Evolutionary conservation across 2,888 invertebrate species (phyloP).

Genomic region (Ophion ventricosus): DNA sequence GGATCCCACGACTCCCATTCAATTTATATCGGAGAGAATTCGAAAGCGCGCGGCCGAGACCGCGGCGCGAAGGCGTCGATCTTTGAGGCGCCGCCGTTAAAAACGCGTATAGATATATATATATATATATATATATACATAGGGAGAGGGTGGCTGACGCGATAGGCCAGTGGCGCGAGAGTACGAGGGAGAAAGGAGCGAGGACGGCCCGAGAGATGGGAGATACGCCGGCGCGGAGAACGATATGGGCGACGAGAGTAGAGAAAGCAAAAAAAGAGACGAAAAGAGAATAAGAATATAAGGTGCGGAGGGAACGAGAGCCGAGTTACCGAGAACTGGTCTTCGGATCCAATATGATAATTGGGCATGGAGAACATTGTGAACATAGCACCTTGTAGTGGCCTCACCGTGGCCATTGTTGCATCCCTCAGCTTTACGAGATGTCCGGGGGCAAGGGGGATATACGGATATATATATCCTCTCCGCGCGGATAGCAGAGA

Average conservation of each 20-base stretch:
- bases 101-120: constrained; percentile 80
- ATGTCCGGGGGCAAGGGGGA: not conserved
- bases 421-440: constrained; percentile 65
- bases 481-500: constrained; percentile 11
- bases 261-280: constrained; percentile 38
- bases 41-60: constrained; percentile 72
- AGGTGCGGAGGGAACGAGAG: constrained; percentile 51
- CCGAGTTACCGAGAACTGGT: constrained; percentile 73
- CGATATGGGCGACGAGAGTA: constrained; percentile 64
- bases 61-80: constrained; percentile 80
- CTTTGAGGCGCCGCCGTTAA: constrained; percentile 83
- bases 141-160: constrained; percentile 78
- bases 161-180: constrained; percentile 67
- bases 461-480: not conserved
- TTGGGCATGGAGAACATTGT: constrained; percentile 78
- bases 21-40: constrained; percentile 82
- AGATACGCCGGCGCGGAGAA: constrained; percentile 49
- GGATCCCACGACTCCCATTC: constrained; percentile 74
- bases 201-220: constrained; percentile 46
- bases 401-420: constrained; percentile 72
- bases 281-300: constrained; percentile 37
- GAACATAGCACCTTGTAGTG: constrained; percentile 78
- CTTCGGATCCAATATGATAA: constrained; percentile 79
- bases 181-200: constrained; percentile 34
- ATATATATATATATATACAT: constrained; percentile 25